These are phyloP conservation scores for Lepidurus packardi DNA, from an alignment of 1,140 invertebrate genomes.

Conservation along the genomic window DNA sequence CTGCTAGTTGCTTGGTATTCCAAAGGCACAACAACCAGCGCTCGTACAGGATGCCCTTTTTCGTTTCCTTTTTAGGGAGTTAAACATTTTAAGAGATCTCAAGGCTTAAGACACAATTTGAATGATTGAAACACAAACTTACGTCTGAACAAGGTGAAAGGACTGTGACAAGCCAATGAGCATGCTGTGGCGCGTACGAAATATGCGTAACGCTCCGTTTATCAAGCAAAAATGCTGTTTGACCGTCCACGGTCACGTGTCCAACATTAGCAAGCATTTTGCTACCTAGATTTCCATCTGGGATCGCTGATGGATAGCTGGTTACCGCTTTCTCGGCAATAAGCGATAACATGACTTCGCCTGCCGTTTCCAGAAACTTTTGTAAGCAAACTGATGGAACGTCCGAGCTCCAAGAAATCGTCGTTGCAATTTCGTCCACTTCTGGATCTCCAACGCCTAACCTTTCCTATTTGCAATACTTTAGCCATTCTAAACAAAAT, in stretches of 20 bases:
- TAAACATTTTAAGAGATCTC: too few relatives aligned
- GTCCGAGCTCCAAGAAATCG: not conserved
- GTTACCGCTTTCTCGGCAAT: not conserved
- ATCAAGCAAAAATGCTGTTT: not conserved
- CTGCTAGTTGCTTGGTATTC: not conserved
- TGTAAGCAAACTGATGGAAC: not conserved
- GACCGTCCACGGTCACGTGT: not conserved
- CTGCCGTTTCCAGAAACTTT: not conserved
- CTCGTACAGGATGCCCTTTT: not conserved
- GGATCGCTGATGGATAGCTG: constrained; percentile 3
- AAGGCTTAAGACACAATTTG: too few relatives aligned
- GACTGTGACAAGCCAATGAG: constrained; percentile 2
- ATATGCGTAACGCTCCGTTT: not conserved
- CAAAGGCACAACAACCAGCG: not conserved
- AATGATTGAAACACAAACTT: not conserved
- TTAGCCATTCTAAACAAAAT: too few relatives aligned
- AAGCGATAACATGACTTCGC: not conserved
- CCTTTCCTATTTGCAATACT: not conserved
- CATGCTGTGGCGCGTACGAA: not conserved
- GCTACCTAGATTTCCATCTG: not conserved
- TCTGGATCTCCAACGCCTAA: not conserved
- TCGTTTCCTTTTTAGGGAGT: not conserved
- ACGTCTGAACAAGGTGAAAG: not conserved
- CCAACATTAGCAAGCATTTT: not conserved
- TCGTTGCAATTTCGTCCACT: not conserved